A percentile compares a stretch with the other conserved stretches of the same genome.
Conservation (phyloP, 2,888 invertebrate species). For the Myathropa florea region DNA sequence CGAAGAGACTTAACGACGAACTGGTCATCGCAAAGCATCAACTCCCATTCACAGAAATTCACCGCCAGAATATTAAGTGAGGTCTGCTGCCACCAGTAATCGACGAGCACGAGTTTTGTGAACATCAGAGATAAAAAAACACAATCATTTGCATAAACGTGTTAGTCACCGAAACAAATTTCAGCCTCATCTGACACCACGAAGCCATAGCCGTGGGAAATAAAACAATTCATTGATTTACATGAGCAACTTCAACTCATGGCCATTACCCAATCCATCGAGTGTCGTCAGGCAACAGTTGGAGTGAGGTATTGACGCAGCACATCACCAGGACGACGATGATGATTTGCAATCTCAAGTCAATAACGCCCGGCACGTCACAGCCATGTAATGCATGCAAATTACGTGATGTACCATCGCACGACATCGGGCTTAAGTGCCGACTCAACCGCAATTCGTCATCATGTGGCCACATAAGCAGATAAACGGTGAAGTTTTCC, state of each 20-base stretch:
- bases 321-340: slow-evolving; percentile 33
- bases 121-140: background rate
- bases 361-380: slow-evolving; percentile 31
- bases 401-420: slow-evolving; percentile 27
- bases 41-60: background rate
- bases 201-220: slow-evolving; percentile 21
- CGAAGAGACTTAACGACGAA: background rate
- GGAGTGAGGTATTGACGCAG: slow-evolving; percentile 12
- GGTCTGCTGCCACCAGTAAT: background rate
- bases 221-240: slow-evolving; percentile 2
- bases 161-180: background rate
- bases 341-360: slow-evolving; percentile 30
- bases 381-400: slow-evolving; percentile 47
- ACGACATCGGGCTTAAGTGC: slow-evolving; percentile 15
- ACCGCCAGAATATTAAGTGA: slow-evolving; percentile 15
- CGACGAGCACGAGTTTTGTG: background rate
- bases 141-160: slow-evolving; percentile 9
- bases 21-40: background rate
- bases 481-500: background rate
- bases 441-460: slow-evolving; percentile 10
- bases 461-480: background rate
- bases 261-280: slow-evolving; percentile 1
- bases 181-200: background rate
- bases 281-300: background rate
- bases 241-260: background rate